phyloP scores from a whole-genome alignment of 30 jellyfish, hydroid and myxozoan species.

The Haliclystus octoradiatus region DNA sequence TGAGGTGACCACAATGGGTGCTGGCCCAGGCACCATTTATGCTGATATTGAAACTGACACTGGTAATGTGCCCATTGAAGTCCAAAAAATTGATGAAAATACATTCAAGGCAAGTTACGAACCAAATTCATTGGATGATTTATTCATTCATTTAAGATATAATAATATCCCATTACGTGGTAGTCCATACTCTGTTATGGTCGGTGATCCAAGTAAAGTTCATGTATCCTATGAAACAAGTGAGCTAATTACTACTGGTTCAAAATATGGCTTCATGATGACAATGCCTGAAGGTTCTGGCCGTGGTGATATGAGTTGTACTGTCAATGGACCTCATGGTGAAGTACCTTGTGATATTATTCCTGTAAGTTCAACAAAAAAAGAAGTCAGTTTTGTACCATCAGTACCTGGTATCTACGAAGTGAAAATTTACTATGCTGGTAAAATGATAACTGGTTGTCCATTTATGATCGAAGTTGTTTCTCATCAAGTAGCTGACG shows the following conservation, averaged over 20 bases:
- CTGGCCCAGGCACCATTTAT: constrained; percentile 86
- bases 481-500: constrained; percentile 29
- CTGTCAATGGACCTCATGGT: constrained; percentile 74
- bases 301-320: constrained; percentile 62
- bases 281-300: constrained; percentile 64
- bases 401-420: constrained; percentile 66
- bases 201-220: constrained; percentile 67
- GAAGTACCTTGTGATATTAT: constrained; percentile 68
- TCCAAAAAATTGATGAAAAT: constrained; percentile 26
- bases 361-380: constrained; percentile 18
- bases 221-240: constrained; percentile 13
- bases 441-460: constrained; percentile 67
- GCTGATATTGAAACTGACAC: constrained; percentile 36
- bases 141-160: constrained; percentile 31
- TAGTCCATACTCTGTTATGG: constrained; percentile 68
- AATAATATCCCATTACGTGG: constrained; percentile 72
- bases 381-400: constrained; percentile 62
- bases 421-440: constrained; percentile 63
- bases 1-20: constrained; percentile 85
- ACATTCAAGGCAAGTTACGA: constrained; percentile 44
- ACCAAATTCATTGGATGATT: constrained; percentile 47
- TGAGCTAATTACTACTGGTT: constrained; percentile 20
- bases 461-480: constrained; percentile 67
- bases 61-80: constrained; percentile 45
- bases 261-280: constrained; percentile 32